Evolutionary conservation across 2,797 vertebrate species (phyloP).

Genomic region (Tinamus major): DNA sequence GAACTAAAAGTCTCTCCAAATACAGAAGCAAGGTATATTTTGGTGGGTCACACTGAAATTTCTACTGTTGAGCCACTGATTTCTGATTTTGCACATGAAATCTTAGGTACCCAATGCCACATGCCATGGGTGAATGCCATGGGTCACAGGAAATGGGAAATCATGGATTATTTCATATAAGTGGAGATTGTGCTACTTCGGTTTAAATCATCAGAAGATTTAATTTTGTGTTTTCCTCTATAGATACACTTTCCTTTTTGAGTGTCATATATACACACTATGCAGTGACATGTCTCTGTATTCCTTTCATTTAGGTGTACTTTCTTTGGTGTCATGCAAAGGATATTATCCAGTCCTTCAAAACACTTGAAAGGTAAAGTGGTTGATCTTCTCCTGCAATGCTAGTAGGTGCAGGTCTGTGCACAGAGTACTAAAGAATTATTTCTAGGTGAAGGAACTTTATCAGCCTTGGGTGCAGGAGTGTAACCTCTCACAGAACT

Average conservation of each 20-base stretch:
- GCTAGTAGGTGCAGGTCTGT: neutral
- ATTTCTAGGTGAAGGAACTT: neutral
- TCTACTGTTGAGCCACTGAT: neutral
- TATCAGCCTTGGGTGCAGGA: neutral
- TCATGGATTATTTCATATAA: neutral
- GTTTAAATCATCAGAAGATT: neutral
- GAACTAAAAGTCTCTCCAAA: neutral
- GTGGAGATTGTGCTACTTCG: neutral
- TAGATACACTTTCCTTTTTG: neutral
- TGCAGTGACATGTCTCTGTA: neutral
- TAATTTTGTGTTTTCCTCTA: neutral
- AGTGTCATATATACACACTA: neutral
- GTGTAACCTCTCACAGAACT: neutral
- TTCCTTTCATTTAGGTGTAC: conserved; percentile 86
- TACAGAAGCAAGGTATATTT: neutral
- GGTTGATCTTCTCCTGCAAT: neutral
- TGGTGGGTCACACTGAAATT: neutral
- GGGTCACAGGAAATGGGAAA: neutral
- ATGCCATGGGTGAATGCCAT: neutral
- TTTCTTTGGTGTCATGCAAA: conserved; percentile 98
- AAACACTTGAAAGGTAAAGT: conserved; percentile 94
- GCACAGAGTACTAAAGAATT: neutral
- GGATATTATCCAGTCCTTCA: conserved; percentile 95
- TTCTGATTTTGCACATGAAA: neutral
- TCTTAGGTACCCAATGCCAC: neutral